Percentiles rank a stretch among this genome's conserved stretches.
Evolutionary conservation across 2,113 vertebrate species (phyloP).

Genomic region (Empidonax traillii): DNA sequence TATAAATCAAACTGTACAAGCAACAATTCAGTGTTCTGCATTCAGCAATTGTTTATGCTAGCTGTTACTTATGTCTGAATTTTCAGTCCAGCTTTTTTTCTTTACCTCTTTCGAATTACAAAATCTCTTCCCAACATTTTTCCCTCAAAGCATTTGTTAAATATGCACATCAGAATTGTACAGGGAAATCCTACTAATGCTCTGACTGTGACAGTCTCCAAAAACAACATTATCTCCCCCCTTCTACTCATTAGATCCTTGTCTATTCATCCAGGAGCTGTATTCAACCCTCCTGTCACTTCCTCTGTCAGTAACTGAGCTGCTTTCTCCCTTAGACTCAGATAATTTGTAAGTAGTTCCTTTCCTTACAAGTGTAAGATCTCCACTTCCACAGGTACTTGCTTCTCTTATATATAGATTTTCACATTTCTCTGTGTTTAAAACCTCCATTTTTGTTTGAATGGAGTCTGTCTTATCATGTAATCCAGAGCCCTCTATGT

Average conservation of each 20-base stretch:
- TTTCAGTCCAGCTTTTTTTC: neutral
- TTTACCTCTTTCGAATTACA: neutral
- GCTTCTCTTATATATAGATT: neutral
- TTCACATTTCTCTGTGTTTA: neutral
- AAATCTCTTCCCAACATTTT: neutral
- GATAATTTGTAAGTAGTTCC: neutral
- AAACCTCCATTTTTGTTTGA: neutral
- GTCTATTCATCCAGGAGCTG: neutral
- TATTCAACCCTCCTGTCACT: neutral
- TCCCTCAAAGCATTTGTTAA: neutral
- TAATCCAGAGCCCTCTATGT: neutral
- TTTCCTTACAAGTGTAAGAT: neutral
- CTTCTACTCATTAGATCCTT: neutral
- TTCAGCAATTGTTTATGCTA: neutral
- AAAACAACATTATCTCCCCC: neutral
- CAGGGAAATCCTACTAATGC: neutral
- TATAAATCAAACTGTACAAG: neutral
- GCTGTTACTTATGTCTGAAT: neutral
- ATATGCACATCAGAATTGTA: neutral
- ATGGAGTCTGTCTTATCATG: neutral
- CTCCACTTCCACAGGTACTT: neutral
- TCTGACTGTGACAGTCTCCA: neutral
- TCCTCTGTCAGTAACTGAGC: neutral
- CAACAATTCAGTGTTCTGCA: neutral
- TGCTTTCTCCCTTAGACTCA: neutral